phyloP scores from a whole-genome alignment of 2,113 vertebrate genomes.

The Talpa occidentalis region DNA sequence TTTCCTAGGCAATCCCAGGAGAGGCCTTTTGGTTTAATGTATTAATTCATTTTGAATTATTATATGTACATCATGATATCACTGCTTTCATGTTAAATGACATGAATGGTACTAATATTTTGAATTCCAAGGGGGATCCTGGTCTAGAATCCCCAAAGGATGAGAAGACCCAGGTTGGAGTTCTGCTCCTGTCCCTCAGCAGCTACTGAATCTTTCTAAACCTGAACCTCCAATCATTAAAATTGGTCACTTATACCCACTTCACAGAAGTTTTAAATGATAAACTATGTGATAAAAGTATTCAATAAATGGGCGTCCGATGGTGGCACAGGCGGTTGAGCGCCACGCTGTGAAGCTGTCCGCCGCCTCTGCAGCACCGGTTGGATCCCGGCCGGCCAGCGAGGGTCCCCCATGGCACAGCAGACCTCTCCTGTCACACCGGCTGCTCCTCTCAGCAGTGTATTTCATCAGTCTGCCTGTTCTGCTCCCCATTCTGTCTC shows the following conservation, averaged over 20 bases:
- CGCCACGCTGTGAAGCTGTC: too few species aligned
- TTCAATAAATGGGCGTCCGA: too few species aligned
- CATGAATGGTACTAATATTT: background rate
- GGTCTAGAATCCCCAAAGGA: background rate
- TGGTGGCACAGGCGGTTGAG: too few species aligned
- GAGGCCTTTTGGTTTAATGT: background rate
- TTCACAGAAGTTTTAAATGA: background rate
- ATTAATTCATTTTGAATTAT: background rate
- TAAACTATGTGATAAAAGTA: background rate
- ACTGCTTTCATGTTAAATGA: background rate
- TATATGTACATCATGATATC: background rate
- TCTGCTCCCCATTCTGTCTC: too few species aligned
- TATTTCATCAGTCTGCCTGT: too few species aligned
- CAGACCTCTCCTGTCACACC: too few species aligned
- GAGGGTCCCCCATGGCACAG: too few species aligned
- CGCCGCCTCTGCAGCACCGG: too few species aligned
- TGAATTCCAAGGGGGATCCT: background rate
- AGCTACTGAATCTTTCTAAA: background rate
- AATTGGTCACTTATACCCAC: background rate
- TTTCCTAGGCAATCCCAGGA: background rate
- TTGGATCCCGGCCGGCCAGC: too few species aligned
- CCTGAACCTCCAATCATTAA: background rate
- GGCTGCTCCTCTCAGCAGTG: too few species aligned
- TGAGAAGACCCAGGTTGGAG: background rate
- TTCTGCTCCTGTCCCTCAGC: background rate